These are phyloP conservation scores for Sardinella longiceps DNA, from an alignment of 2,797 vertebrate species.

Conservation along the genomic window DNA sequence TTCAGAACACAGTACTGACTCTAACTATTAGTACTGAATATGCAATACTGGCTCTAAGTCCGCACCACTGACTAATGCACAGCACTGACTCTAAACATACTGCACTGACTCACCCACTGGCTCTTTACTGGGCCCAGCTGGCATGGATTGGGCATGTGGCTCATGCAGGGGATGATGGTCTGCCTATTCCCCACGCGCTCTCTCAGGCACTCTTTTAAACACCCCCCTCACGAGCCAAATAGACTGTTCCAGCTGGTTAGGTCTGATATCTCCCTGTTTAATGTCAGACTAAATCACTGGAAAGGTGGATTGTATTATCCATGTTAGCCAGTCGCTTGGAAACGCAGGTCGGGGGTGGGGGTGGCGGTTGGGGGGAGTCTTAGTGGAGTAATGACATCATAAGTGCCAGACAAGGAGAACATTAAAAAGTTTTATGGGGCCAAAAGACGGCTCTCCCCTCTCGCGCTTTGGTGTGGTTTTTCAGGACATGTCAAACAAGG, in stretches of 20 bases:
- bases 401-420: not conserved
- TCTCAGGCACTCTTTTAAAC: not conserved
- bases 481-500: constrained; percentile 21
- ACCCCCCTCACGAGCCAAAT: not conserved
- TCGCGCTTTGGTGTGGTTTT: not conserved
- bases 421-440: constrained; percentile 19
- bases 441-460: not conserved
- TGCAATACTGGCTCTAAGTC: too few relatives aligned
- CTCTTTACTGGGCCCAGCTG: not conserved
- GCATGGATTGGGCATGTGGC: not conserved
- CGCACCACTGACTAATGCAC: too few relatives aligned
- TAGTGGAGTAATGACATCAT: not conserved
- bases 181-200: not conserved
- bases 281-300: not conserved
- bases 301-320: constrained; percentile 13
- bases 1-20: too few relatives aligned
- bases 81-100: not conserved
- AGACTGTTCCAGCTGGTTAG: not conserved
- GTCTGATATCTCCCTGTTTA: not conserved
- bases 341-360: not conserved
- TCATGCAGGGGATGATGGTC: not conserved
- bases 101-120: not conserved
- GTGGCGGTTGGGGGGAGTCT: not conserved
- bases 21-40: too few relatives aligned
- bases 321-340: not conserved